Base-by-base conservation (phyloP, 1,140 invertebrate species). In the Phymastichus coffea region DNA sequence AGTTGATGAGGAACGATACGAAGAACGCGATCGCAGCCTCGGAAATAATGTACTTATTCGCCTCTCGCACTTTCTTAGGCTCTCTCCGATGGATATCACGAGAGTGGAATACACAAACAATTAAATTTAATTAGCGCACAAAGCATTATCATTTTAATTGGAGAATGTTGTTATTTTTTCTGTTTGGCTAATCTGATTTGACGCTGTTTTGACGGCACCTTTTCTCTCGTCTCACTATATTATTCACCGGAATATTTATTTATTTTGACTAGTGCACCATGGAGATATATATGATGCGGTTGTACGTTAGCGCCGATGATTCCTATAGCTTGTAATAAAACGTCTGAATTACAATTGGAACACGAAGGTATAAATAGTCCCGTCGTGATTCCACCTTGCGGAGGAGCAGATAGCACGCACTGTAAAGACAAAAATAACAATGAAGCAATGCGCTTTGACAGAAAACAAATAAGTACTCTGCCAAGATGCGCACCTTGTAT, bases 261-360 rank as follows among this genome's bases (percentile, higher is more conserved):
- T 81, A 91, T 89, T 82, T 95, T 95, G n/a, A 96, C 94, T 41
- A 96, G 79, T 46, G 94, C 93, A 43, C 92, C 94, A 75, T 97
- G 93, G 8, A 97, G 83, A 73, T 95, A 97, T 12, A 97, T 83
- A 81, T 97, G 97, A 71, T 97, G 94, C 1, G 94, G 94, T 92
- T 96, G 97, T 57, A 97, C 95, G 33, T 96, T 90, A 49, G 94
- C 93, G 14, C 94, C 94, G 35, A 96, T 85, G 40, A 95, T 88
- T 14, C 91, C 93, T 2, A 96, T 91, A 37, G 90, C 93, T 76
- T 93, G 91, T 2, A 94, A 72, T 20, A 95, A 72, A 20, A 87
- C 86, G 55, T 82, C 70, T 1, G 78, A 80, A 58, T 87, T 83
- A 76, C 93, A 96, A 65, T 85, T 79, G 25, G 79, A 71, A 71